These are phyloP conservation scores for Casuarius casuarius DNA, from an alignment of 2,113 vertebrate species.

Conservation along the genomic window DNA sequence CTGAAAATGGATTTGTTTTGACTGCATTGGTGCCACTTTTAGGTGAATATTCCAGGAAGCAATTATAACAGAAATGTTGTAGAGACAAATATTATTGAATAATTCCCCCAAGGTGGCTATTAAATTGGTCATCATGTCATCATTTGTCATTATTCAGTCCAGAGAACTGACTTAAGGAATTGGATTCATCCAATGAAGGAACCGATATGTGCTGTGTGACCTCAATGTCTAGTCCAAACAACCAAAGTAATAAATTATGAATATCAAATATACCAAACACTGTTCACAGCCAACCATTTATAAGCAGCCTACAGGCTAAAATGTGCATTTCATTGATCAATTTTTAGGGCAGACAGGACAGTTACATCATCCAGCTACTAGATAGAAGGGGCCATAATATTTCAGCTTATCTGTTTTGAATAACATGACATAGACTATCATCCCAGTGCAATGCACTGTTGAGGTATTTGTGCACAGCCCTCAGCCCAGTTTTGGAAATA, in stretches of 20 bases:
- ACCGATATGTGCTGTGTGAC: not conserved
- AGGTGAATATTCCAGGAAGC: slow-evolving; percentile 32
- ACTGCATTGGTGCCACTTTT: not conserved
- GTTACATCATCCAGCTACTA: not conserved
- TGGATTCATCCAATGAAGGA: not conserved
- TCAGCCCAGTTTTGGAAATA: not conserved
- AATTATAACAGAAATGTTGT: slow-evolving; percentile 15
- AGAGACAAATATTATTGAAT: not conserved
- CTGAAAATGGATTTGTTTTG: slow-evolving; percentile 45
- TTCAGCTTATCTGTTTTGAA: not conserved
- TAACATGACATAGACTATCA: not conserved
- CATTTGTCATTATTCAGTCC: not conserved
- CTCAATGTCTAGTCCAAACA: not conserved
- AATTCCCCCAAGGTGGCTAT: not conserved
- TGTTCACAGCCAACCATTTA: not conserved
- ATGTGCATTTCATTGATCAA: not conserved
- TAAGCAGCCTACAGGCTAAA: not conserved
- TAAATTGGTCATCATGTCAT: not conserved
- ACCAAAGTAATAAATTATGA: not conserved
- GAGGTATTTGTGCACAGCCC: not conserved
- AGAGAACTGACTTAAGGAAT: not conserved
- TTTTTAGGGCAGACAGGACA: slow-evolving; percentile 11
- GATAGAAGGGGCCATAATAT: not conserved
- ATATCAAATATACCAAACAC: not conserved
- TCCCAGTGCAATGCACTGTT: not conserved